These are phyloP conservation scores for Otus sunia DNA, from an alignment of 2,113 vertebrate genomes.

Conservation along the genomic window DNA sequence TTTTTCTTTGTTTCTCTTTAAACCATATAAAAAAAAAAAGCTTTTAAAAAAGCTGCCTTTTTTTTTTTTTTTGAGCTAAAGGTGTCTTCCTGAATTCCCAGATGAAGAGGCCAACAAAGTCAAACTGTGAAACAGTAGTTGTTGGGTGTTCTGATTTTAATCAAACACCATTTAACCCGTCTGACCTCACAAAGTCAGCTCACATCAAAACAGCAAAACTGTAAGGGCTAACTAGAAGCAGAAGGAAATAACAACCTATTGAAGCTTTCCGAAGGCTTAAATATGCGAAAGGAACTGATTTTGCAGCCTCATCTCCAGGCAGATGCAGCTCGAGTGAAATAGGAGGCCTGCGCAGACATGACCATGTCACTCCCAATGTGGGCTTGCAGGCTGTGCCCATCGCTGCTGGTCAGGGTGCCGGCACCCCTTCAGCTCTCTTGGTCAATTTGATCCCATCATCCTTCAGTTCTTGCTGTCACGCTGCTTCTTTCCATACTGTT, in stretches of 20 bases:
- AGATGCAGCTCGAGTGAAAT: rapidly evolving
- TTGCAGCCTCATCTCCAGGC: neutral
- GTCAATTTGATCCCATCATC: neutral
- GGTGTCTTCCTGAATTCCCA: slow-evolving; percentile 70
- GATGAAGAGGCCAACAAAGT: slow-evolving; percentile 36
- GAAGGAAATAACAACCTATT: slow-evolving; percentile 24
- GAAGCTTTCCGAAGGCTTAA: neutral
- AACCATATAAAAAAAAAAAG: neutral
- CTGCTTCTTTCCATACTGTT: neutral
- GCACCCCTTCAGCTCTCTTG: neutral
- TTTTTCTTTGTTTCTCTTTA: slow-evolving; percentile 64
- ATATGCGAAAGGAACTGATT: neutral
- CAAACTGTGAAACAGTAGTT: slow-evolving; percentile 69
- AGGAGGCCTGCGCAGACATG: rapidly evolving
- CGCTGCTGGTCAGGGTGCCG: neutral
- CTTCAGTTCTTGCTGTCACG: neutral
- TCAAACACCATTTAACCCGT: slow-evolving; percentile 83
- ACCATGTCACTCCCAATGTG: rapidly evolving
- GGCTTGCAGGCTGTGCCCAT: rapidly evolving
- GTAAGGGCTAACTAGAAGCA: slow-evolving; percentile 20
- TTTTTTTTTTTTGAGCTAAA: neutral
- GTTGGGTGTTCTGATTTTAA: slow-evolving; percentile 83
- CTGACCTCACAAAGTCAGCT: slow-evolving; percentile 78
- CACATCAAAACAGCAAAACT: slow-evolving; percentile 54
- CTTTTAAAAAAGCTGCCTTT: neutral